Evolutionary conservation across 2,797 vertebrate species (phyloP).

Genomic region (Propithecus perrieri): DNA sequence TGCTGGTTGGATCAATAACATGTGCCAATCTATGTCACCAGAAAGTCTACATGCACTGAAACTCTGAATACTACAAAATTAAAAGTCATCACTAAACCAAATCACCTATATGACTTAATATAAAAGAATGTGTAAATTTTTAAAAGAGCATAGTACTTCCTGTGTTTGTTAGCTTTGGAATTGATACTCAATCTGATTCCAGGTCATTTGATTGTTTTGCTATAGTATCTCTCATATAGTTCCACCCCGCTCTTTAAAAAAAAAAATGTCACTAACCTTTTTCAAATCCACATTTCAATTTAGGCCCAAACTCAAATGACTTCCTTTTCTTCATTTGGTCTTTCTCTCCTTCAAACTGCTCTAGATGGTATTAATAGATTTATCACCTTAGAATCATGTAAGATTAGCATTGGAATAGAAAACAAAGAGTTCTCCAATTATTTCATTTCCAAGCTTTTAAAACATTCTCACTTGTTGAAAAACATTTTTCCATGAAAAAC

Average conservation of each 20-base stretch:
- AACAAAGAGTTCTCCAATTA: neutral
- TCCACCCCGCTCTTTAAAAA: neutral
- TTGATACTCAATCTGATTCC: neutral
- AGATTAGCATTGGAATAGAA: neutral
- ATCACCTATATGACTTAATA: neutral
- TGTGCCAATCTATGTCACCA: neutral
- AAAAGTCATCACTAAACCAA: neutral
- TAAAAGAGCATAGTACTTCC: neutral
- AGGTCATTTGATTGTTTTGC: neutral
- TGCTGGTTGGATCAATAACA: neutral
- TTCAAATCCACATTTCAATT: constrained; percentile 18
- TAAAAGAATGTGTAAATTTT: neutral
- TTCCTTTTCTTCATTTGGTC: neutral
- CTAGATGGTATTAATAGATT: neutral
- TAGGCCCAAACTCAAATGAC: constrained; percentile 5
- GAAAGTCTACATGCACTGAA: neutral
- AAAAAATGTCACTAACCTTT: neutral
- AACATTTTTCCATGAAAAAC: neutral
- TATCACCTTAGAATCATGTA: neutral
- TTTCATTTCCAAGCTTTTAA: neutral
- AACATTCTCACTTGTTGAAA: neutral
- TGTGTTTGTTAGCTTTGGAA: neutral
- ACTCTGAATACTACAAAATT: neutral
- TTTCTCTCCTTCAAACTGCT: neutral
- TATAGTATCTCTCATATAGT: neutral